Base-by-base conservation (phyloP, 1,140 invertebrate genomes). In the Monochamus saltuarius region DNA sequence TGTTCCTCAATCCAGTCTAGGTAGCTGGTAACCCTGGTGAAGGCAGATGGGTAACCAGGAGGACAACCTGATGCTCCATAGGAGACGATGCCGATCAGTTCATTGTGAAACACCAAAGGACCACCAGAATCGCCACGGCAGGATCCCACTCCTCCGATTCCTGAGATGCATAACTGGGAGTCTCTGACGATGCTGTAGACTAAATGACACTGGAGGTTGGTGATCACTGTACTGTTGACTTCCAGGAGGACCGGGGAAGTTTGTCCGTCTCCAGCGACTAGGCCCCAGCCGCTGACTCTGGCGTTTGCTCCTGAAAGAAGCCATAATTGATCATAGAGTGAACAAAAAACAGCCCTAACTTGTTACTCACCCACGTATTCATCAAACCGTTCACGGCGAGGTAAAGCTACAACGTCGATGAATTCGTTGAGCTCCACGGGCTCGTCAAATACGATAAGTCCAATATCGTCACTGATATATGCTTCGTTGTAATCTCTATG, bases 111-210 rank as follows among this genome's bases (percentile, higher is more conserved):
- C 11, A 53, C 47, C 50, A 65, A 59, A 14, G 64, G 55, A 43
- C 60, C 64, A 36, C 64, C 64, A 38, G 61, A 57, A 40, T 65
- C 64, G 2, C 59, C 60, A 7, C 46, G 47, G 59, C 64, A 65
- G 11, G 55, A 29, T 29, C 22, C 22, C 6, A 29, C 14, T 8
- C 29, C 40, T 14, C 37, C 37, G 7, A 14, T 19, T 55, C 62
- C 62, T 1, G 56, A 64, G 11, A 56, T 64, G 16, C 56, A 59
- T 19, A 59, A 49, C 34, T 56, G 43, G 34, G 50, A 40, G 16
- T 22, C 38, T n/a, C 17, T 40, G 56, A 58, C 22, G 38, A 45
- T 59, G 40, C 7, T 37, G 13, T 40, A 14, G 39, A 40, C 39
- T 2, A 4, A 14, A 7, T 4, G 2, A 40, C 39, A 40, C 8